Conservation (phyloP, 2,888 invertebrate genomes). For the Harpalus rufipes region DNA sequence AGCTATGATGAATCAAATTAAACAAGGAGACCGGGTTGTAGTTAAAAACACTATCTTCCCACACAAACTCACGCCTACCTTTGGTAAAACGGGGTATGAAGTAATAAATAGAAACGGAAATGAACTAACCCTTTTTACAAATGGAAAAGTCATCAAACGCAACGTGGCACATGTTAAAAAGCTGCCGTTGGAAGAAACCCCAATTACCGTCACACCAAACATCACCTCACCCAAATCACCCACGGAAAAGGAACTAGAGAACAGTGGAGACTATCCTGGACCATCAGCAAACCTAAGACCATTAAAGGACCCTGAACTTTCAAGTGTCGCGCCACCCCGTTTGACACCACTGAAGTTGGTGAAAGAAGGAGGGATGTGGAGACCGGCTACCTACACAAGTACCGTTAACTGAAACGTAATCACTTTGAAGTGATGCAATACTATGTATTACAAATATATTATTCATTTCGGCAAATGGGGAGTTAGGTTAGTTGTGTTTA, state of each 20-base stretch:
- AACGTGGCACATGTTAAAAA: slow-evolving; percentile 59
- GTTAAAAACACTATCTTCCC: no score
- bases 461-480: no score
- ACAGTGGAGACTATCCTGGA: neutral
- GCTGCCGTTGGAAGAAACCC: slow-evolving; percentile 10
- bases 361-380: slow-evolving; percentile 63
- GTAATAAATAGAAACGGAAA: slow-evolving; percentile 61
- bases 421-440: no score
- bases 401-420: no score
- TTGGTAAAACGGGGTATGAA: slow-evolving; percentile 50
- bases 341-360: slow-evolving; percentile 16
- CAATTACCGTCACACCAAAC: neutral
- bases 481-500: no score
- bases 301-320: neutral
- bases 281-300: neutral
- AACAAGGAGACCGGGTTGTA: no score
- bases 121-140: slow-evolving; percentile 48
- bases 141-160: slow-evolving; percentile 58
- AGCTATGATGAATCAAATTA: slow-evolving; percentile 60
- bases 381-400: neutral
- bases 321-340: slow-evolving; percentile 36
- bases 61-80: neutral
- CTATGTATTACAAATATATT: no score
- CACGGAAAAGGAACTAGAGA: no score
- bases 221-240: neutral